Conservation (phyloP, 2,113 vertebrate species). For the Capreolus pygargus region DNA sequence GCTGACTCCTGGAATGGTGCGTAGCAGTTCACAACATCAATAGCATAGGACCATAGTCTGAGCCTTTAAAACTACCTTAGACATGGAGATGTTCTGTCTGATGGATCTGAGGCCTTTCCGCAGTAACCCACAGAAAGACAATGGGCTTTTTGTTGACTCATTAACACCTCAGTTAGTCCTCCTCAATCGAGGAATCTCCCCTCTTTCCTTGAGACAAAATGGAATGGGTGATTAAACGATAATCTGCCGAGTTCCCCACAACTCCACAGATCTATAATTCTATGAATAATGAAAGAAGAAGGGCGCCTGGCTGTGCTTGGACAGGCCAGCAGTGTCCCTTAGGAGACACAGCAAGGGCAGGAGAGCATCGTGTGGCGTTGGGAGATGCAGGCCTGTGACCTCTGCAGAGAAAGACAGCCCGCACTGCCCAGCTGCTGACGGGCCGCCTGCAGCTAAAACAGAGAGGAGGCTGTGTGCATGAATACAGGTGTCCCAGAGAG, state of each 20-base stretch:
- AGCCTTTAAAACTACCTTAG: background rate
- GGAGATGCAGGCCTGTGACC: accelerated
- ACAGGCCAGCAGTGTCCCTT: background rate
- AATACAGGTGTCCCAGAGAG: background rate
- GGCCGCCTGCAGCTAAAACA: background rate
- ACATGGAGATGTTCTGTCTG: background rate
- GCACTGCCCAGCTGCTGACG: background rate
- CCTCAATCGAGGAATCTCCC: accelerated
- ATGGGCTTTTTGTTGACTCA: background rate
- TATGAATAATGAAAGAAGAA: background rate
- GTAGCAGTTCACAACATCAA: background rate
- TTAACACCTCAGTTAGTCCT: background rate
- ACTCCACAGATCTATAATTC: background rate
- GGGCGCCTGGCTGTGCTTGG: background rate
- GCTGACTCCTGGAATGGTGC: background rate
- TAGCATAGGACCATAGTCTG: background rate
- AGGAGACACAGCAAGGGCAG: background rate
- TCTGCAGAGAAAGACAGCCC: background rate
- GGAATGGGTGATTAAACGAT: background rate
- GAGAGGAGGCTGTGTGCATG: background rate
- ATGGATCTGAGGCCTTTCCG: background rate
- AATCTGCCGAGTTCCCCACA: background rate
- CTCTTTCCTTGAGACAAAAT: background rate
- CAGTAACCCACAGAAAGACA: background rate
- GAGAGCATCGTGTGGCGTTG: background rate